These are phyloP conservation scores for Hyles vespertilio DNA, from an alignment of 1,140 invertebrate genomes.

Conservation along the genomic window DNA sequence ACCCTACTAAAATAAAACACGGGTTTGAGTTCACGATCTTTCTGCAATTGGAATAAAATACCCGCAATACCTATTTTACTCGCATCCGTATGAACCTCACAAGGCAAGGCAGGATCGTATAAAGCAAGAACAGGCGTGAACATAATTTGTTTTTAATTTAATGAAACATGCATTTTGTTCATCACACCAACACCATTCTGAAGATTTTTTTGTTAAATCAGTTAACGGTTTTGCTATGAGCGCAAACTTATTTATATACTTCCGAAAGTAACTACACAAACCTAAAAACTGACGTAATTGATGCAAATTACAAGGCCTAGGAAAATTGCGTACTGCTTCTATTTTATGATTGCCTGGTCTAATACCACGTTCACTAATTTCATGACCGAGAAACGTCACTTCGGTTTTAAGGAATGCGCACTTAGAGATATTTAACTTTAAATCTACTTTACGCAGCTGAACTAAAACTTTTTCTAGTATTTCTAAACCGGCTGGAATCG, in stretches of 20 bases:
- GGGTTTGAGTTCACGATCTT: constrained; percentile 11
- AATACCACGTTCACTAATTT: constrained; percentile 22
- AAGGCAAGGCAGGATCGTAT: constrained; percentile 36
- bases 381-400: constrained; percentile 18
- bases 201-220: constrained; percentile 40
- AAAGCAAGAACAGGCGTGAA: constrained; percentile 30
- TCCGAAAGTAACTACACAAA: constrained; percentile 39
- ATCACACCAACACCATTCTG: constrained; percentile 35
- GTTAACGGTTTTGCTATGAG: constrained; percentile 40
- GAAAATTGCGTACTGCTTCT: constrained; percentile 22
- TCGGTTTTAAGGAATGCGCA: constrained; percentile 24
- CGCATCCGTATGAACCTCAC: constrained; percentile 29
- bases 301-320: constrained; percentile 1
- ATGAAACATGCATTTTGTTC: constrained; percentile 33
- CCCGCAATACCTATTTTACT: constrained; percentile 35
- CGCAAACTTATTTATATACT: constrained; percentile 46
- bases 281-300: constrained; percentile 19
- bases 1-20: constrained; percentile 29
- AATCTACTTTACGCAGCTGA: constrained; percentile 11
- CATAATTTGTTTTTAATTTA: constrained; percentile 17
- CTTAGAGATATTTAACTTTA: constrained; percentile 30
- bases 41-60: constrained; percentile 22
- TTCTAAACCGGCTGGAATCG: constrained; percentile 10
- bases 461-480: constrained; percentile 15
- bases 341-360: constrained; percentile 39